Conservation (phyloP, 2,888 invertebrate species). For the Dynastes tityus region DNA sequence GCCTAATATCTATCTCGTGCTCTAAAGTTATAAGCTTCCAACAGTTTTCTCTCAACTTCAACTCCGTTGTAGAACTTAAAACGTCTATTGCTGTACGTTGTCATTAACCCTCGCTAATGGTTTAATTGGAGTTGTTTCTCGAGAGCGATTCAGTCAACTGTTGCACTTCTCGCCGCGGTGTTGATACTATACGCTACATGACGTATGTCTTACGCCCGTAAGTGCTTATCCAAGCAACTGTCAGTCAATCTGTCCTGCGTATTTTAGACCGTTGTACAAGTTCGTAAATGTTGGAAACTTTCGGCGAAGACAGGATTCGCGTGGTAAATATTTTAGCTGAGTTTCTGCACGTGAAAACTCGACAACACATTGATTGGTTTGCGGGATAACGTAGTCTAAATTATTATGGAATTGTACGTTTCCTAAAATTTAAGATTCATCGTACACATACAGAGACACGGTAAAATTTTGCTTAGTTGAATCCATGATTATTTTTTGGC, state of each 20-base stretch:
- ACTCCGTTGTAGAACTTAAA: constrained; percentile 1
- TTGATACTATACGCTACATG: constrained; percentile 29
- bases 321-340: constrained; percentile 10
- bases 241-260: constrained; percentile 51
- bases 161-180: constrained; percentile 48
- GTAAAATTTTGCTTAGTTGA: no score
- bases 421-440: no score
- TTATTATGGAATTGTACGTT: no score
- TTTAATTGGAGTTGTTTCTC: constrained; percentile 40
- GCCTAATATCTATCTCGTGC: background rate
- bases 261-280: constrained; percentile 2
- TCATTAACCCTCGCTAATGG: constrained; percentile 22
- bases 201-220: constrained; percentile 40
- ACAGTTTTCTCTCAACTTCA: background rate
- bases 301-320: background rate
- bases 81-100: constrained; percentile 19
- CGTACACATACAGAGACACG: background rate
- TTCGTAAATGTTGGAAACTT: constrained; percentile 24
- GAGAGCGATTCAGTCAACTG: constrained; percentile 48
- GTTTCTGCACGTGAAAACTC: background rate
- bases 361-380: background rate
- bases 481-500: no score
- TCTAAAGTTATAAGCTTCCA: background rate
- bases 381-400: background rate
- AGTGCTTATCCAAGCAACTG: constrained; percentile 52